These are phyloP conservation scores for Lampris incognitus DNA, from an alignment of 2,113 vertebrate species.

Conservation along the genomic window DNA sequence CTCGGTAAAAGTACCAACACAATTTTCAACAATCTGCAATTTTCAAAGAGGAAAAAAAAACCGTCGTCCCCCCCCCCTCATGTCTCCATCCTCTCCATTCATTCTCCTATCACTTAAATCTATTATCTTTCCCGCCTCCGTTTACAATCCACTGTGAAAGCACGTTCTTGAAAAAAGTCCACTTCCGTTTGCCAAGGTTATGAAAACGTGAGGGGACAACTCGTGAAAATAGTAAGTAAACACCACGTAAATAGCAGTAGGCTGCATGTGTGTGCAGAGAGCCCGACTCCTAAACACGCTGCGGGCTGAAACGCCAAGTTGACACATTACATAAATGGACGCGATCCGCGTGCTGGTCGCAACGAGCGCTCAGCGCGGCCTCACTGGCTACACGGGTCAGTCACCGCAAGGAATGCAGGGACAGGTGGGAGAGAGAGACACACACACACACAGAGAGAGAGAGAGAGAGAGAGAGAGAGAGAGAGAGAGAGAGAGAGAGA, in stretches of 20 bases:
- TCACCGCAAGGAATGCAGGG: constrained; percentile 62
- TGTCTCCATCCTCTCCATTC: neutral
- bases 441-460: neutral
- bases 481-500: neutral
- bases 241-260: no score
- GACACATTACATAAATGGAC: no score
- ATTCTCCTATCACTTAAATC: neutral
- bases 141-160: neutral
- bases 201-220: no score
- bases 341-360: no score
- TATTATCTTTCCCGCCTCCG: neutral
- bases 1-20: neutral
- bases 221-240: no score
- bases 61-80: neutral
- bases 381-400: constrained; percentile 64
- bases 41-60: neutral
- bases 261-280: no score
- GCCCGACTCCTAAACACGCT: no score
- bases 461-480: neutral
- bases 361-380: constrained; percentile 8
- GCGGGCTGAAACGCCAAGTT: no score
- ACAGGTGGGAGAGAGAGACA: constrained; percentile 45
- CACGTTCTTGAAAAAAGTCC: no score
- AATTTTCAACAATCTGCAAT: neutral
- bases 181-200: no score